Percentiles rank a stretch among this genome's conserved stretches.
These are phyloP conservation scores for Drosophila paranaensis DNA, from an alignment of 2,888 invertebrate species.

Conservation along the genomic window DNA sequence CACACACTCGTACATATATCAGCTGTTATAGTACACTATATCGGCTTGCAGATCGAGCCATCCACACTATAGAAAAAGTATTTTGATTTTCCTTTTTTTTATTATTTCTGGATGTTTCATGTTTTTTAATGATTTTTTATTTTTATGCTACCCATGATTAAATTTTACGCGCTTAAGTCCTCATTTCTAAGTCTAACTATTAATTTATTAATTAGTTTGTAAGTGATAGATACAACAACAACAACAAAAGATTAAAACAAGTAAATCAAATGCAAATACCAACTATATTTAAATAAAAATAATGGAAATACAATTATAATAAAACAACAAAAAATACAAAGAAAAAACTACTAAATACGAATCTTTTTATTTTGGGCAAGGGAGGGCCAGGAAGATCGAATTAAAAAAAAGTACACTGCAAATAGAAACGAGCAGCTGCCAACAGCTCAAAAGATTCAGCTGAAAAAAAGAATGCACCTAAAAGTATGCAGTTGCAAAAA, in stretches of 20 bases:
- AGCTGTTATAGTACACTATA: constrained; percentile 18
- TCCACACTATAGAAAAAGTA: constrained; percentile 48
- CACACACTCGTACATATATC: background rate
- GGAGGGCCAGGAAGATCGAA: too few species aligned
- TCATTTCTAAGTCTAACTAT: constrained; percentile 77
- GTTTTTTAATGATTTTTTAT: constrained; percentile 38
- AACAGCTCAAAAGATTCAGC: too few species aligned
- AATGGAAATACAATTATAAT: constrained; percentile 74
- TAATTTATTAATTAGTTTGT: constrained; percentile 81
- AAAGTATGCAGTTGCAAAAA: background rate
- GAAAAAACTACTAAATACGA: constrained; percentile 3
- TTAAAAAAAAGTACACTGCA: too few species aligned
- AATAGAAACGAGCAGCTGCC: background rate
- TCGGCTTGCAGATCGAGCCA: constrained; percentile 31
- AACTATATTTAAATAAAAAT: constrained; percentile 62
- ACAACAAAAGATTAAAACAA: constrained; percentile 52
- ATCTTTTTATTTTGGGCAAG: constrained; percentile 1
- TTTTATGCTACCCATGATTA: constrained; percentile 50
- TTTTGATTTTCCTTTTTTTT: constrained; percentile 38
- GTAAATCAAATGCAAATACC: constrained; percentile 69
- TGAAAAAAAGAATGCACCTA: too few species aligned
- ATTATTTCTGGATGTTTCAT: constrained; percentile 51
- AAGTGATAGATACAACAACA: constrained; percentile 56
- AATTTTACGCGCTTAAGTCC: constrained; percentile 68
- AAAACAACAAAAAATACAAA: constrained; percentile 55